Percentiles rank a stretch among this genome's conserved stretches.
These are phyloP conservation scores for Zenarchopterus dispar DNA, from an alignment of 2,797 vertebrate species.

Conservation along the genomic window DNA sequence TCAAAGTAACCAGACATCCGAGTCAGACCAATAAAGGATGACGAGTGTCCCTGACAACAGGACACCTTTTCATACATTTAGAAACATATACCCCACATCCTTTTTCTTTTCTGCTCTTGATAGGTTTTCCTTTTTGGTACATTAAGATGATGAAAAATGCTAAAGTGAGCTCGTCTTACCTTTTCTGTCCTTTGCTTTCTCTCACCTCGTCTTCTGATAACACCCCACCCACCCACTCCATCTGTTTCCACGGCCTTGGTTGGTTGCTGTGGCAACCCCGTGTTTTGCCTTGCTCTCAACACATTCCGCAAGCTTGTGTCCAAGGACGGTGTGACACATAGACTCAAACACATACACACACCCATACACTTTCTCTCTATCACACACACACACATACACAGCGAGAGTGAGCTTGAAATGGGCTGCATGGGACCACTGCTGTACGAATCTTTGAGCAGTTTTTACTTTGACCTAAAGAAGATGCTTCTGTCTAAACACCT, in stretches of 20 bases:
- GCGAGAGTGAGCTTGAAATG: slow-evolving; percentile 60
- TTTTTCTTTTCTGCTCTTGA: not conserved
- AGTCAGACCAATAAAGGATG: slow-evolving; percentile 19
- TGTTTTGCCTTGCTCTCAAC: slow-evolving; percentile 79
- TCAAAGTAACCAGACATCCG: slow-evolving; percentile 39
- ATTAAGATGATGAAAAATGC: not conserved
- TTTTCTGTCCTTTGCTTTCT: not conserved
- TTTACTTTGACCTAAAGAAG: slow-evolving; percentile 23
- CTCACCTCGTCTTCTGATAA: slow-evolving; percentile 33
- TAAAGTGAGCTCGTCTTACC: slow-evolving; percentile 11
- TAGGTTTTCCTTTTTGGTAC: not conserved
- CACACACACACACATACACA: slow-evolving; percentile 29
- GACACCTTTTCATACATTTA: not conserved
- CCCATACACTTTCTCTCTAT: slow-evolving; percentile 19
- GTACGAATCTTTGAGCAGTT: slow-evolving; percentile 41
- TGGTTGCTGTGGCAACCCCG: slow-evolving; percentile 79
- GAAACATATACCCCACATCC: not conserved
- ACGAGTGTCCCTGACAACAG: not conserved
- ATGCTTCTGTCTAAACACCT: too few relatives aligned
- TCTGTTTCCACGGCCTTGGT: slow-evolving; percentile 46
- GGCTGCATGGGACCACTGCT: slow-evolving; percentile 39
- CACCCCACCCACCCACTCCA: slow-evolving; percentile 24
- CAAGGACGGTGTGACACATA: slow-evolving; percentile 70
- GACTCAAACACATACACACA: slow-evolving; percentile 24
- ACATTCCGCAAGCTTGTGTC: slow-evolving; percentile 79